phyloP scores from a whole-genome alignment of 2,797 vertebrate species.

The Myioborus melanocephalus region DNA sequence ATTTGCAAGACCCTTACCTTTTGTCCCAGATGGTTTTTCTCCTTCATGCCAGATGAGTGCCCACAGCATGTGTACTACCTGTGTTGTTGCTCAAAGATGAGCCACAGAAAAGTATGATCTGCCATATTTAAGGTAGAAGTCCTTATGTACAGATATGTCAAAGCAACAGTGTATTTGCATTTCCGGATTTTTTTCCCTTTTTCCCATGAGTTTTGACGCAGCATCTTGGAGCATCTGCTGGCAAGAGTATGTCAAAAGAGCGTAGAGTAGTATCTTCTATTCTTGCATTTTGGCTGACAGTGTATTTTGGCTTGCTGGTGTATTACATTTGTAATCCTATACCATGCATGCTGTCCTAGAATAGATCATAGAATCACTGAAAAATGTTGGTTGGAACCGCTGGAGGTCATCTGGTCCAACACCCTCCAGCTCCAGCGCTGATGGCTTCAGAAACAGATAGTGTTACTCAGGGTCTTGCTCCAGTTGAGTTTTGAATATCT shows the following conservation, averaged over 20 bases:
- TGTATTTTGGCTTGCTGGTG: neutral
- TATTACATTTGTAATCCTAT: constrained; percentile 32
- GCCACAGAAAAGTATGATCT: neutral
- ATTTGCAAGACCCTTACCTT: neutral
- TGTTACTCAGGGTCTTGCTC: neutral
- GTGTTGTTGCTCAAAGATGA: neutral
- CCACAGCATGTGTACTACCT: neutral
- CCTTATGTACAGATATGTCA: neutral
- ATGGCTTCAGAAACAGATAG: neutral
- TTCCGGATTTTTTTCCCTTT: neutral
- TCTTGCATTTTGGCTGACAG: constrained; percentile 20
- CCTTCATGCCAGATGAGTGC: neutral
- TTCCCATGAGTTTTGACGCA: neutral
- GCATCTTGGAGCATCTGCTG: neutral
- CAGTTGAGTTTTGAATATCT: neutral
- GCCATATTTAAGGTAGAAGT: neutral
- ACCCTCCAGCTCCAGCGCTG: neutral
- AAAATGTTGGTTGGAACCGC: neutral
- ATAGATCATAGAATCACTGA: constrained; percentile 38
- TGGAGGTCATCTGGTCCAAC: neutral
- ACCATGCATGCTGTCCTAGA: neutral
- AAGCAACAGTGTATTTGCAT: neutral
- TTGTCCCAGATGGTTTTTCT: neutral
- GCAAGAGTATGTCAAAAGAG: neutral
- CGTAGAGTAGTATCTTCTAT: neutral